Evolutionary conservation across 2,888 invertebrate genomes (phyloP), one percentile per base, ranked within the genome.

Genomic region (Germaria angustata): DNA sequence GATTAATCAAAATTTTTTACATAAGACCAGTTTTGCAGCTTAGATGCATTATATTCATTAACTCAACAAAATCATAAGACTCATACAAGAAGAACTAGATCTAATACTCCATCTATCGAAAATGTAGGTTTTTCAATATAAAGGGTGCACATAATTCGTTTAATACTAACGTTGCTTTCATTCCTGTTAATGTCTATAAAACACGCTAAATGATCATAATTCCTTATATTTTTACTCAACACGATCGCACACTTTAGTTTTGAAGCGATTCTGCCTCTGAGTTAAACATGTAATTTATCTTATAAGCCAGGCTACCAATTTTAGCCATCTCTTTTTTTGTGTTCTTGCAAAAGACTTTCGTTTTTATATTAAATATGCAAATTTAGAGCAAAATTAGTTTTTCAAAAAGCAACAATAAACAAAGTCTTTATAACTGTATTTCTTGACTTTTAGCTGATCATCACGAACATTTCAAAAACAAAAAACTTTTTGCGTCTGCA

Each of bases 281-380:
- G 13, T 34, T 3, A 8, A 69, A 41, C 65, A n/a, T 69, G 36
- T 75, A 82, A 82, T 82, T 82, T 82, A 39, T n/a, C 55, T 78
- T 78, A 82, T 82, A 71, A 75, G 68, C 73, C 36, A 57, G 39
- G 78, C 78, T 79, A 78, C 69, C 69, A 79, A 73, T 77, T 73
- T 71, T n/a, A 8, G 15, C 1, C 1, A 55, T 17, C 36, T 44
- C 13, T 34, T n/a, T 39, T 11, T 41, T 20, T n/a, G n/a, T n/a
- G n/a, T 13, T 51, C 17, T 7, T 7, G 2, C 34, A 51, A 68
- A 65, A 46, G 20, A 57, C 55, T 66, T 22, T 49, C 34, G n/a
- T 55, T 75, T 61, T 78, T 69, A 69, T 46, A 69, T 34, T 9
- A 51, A 57, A 75, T 79, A 82, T 82, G 82, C 79, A 82, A 82